These are phyloP conservation scores for Pachypanchax playfairii DNA, from an alignment of 2,113 vertebrate genomes.

Conservation along the genomic window DNA sequence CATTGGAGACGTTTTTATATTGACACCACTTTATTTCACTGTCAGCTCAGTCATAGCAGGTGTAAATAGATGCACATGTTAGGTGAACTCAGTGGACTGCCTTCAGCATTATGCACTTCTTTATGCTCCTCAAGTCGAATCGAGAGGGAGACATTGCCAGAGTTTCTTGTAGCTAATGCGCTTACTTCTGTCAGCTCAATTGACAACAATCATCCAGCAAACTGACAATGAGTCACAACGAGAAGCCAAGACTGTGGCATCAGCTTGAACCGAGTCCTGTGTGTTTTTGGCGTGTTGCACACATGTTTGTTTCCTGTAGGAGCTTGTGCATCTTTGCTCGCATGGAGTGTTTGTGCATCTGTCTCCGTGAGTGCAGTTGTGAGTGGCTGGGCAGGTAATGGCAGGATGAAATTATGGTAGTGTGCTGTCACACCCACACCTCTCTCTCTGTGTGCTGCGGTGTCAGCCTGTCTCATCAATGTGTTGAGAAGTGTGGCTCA, in stretches of 20 bases:
- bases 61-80: slow-evolving; percentile 47
- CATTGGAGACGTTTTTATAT: slow-evolving; percentile 21
- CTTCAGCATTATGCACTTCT: slow-evolving; percentile 42
- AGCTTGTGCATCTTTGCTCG: slow-evolving; percentile 30
- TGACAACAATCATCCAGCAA: slow-evolving; percentile 64
- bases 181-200: slow-evolving; percentile 71
- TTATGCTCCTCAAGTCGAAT: slow-evolving; percentile 56
- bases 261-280: slow-evolving; percentile 51
- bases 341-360: slow-evolving; percentile 55
- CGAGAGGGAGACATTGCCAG: slow-evolving; percentile 65
- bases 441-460: slow-evolving; percentile 55
- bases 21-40: slow-evolving; percentile 52
- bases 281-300: slow-evolving; percentile 21
- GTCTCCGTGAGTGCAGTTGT: slow-evolving; percentile 62
- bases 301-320: slow-evolving; percentile 29
- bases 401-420: slow-evolving; percentile 74
- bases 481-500: slow-evolving; percentile 68
- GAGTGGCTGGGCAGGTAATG: slow-evolving; percentile 75
- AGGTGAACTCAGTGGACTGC: slow-evolving; percentile 44
- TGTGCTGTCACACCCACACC: slow-evolving; percentile 74
- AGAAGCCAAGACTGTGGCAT: slow-evolving; percentile 50
- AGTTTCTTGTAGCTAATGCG: slow-evolving; percentile 64
- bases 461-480: slow-evolving; percentile 78
- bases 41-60: slow-evolving; percentile 43
- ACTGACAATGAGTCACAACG: slow-evolving; percentile 67